phyloP scores from a whole-genome alignment of 2,888 invertebrate genomes.

The Mantis religiosa region DNA sequence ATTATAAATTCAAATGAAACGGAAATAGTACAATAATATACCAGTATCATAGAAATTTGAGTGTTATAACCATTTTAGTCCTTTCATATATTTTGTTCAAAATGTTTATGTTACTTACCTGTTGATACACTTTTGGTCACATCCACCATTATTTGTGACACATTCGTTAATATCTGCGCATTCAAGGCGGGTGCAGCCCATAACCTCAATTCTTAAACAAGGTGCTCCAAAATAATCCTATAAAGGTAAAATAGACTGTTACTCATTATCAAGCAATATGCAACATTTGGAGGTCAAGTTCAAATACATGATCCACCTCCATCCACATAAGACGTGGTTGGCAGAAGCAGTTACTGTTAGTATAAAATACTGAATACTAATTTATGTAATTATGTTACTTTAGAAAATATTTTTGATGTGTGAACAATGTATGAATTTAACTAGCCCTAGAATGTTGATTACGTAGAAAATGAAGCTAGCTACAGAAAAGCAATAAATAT shows the following conservation, averaged over 20 bases:
- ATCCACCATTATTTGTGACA: conserved; percentile 79
- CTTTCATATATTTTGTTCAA: not conserved
- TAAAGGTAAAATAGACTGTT: not conserved
- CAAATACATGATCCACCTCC: no score
- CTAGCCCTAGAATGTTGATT: no score
- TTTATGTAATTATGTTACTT: no score
- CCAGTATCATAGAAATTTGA: not conserved
- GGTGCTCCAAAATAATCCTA: conserved; percentile 85
- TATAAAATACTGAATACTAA: no score
- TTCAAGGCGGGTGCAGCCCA: conserved; percentile 88
- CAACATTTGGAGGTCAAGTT: no score
- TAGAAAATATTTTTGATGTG: no score
- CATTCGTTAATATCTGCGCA: conserved; percentile 89
- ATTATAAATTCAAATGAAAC: not conserved
- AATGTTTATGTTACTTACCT: conserved; percentile 43
- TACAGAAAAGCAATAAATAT: no score
- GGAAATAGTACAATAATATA: not conserved
- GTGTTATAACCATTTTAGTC: not conserved
- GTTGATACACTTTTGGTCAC: conserved; percentile 89
- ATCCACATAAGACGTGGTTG: no score
- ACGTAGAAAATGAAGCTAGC: no score
- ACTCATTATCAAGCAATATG: no score
- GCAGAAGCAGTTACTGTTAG: no score
- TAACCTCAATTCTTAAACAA: conserved; percentile 83
- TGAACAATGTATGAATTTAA: no score